Evolutionary conservation across 2,888 invertebrate genomes (phyloP), one percentile per base, ranked within the genome.

Genomic region (Lepidonotus clava): DNA sequence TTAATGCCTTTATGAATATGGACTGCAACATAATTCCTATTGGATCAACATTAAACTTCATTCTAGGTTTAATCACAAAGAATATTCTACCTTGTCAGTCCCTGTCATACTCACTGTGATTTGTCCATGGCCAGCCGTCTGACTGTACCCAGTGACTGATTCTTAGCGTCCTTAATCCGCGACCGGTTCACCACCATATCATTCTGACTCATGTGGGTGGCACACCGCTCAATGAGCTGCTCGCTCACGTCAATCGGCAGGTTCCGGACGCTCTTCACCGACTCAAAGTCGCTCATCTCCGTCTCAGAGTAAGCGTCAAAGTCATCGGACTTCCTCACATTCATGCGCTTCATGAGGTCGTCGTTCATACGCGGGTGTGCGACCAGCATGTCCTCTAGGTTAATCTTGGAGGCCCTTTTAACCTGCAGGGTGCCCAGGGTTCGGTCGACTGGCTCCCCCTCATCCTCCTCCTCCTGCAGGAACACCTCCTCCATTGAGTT

Each of bases 201-300:
- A 89, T 93, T 94, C 84, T 91, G 91, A 87, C 92, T 92, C 24
- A 94, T 89, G 85, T 91, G 91, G 5, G 93, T 93, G 24, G 94
- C 94, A 90, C 93, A 93, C 40, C 92, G 85, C 76, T 93, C 93
- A 2, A 94, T 90, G 88, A 94, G 88, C 83, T 91, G 89, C 32
- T 93, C 92, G 0, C 92, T 90, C 21, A 94, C 93, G 83, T 92
- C 92, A 51, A 93, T 93, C 80, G 90, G 90, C 85, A 90, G 93
- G 87, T 93, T 93, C 46, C 90, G 88, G 77, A 93, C 88, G 86
- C 91, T 92, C 51, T 89, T 88, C 24, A 90, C 90, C 0, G 93
- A 93, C 80, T 93, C 93, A 90, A 94, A 94, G 38, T 93, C 93
- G 38, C 77, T 83, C 28, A 87, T 56, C 38, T 86, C 53, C 51